Conservation (phyloP, 2,113 vertebrate species). For the Lichenostomus cassidix region DNA sequence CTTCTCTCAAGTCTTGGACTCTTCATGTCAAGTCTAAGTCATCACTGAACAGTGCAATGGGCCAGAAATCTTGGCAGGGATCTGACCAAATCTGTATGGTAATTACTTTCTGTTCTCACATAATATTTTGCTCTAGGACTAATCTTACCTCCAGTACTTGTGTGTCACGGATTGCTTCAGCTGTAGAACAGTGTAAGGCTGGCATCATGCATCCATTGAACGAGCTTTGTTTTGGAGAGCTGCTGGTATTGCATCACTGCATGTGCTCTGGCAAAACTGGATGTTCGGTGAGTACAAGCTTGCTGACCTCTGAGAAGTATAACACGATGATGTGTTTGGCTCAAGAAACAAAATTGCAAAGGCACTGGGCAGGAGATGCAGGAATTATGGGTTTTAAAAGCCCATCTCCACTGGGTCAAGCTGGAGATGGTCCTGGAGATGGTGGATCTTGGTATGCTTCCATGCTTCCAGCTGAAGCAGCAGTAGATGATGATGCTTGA, state of each 20-base stretch:
- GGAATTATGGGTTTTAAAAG: neutral
- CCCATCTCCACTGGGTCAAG: neutral
- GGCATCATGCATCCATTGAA: accelerated
- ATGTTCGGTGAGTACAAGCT: neutral
- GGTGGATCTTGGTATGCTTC: neutral
- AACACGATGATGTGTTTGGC: neutral
- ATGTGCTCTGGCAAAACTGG: neutral
- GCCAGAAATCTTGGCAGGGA: neutral
- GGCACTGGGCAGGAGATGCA: neutral
- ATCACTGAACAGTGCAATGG: neutral
- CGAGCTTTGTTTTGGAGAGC: neutral
- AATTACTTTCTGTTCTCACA: neutral
- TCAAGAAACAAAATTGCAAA: neutral
- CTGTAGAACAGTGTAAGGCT: neutral
- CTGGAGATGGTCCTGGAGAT: neutral
- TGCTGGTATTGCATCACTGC: neutral
- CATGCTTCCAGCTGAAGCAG: neutral
- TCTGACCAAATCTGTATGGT: neutral
- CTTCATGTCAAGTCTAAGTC: neutral
- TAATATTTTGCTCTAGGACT: neutral
- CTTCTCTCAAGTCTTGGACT: neutral
- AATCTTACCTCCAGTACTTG: neutral
- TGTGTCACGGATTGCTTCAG: accelerated
- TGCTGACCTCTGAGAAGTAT: neutral
- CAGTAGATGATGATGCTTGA: neutral